These are phyloP conservation scores for Dendronephthya gigantea DNA, from an alignment of 64 coral and sea anemone species.

Conservation along the genomic window DNA sequence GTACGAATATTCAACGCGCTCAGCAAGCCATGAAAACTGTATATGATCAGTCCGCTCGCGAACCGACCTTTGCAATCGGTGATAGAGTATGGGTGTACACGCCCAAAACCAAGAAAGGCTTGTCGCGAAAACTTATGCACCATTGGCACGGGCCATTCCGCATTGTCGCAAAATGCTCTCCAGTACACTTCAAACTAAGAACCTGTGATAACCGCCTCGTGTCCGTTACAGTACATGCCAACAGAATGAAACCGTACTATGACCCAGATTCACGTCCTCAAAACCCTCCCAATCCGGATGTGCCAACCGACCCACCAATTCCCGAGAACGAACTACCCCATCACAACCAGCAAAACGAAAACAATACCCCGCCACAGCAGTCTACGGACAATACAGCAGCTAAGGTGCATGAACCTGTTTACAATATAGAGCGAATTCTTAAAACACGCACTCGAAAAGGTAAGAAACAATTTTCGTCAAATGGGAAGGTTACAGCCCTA, in stretches of 20 bases:
- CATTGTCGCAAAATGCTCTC: neutral
- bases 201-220: no score
- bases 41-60: no score
- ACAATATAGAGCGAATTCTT: neutral
- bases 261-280: slow-evolving; percentile 8
- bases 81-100: no score
- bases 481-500: neutral
- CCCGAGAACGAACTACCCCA: neutral
- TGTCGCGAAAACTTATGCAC: no score
- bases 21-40: no score
- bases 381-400: no score
- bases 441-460: neutral
- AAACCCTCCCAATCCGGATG: neutral
- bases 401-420: neutral
- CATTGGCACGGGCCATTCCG: no score
- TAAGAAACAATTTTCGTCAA: slow-evolving; percentile 8
- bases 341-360: no score
- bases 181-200: neutral
- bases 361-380: no score
- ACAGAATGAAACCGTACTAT: slow-evolving; percentile 12
- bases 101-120: no score
- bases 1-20: no score
- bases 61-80: no score
- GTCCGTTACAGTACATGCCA: slow-evolving; percentile 7
- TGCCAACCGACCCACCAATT: neutral